phyloP scores from a whole-genome alignment of 1,140 invertebrate genomes.

The Gonatopus flavifemur region DNA sequence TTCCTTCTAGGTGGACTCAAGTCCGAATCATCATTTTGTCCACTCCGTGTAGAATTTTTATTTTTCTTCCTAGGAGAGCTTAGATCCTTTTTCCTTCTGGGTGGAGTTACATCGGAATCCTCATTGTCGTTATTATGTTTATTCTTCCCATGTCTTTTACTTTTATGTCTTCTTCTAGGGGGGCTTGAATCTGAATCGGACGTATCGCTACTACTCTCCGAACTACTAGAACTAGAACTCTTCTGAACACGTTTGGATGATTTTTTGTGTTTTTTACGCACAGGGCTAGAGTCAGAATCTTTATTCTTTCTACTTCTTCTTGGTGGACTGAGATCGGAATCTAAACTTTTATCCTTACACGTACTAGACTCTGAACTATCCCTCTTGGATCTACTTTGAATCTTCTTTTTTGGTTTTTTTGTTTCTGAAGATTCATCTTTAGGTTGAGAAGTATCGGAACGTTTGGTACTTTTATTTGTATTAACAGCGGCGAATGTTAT shows the following conservation, averaged over 20 bases:
- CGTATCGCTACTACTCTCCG: no score
- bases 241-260: no score
- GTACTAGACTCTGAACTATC: background rate
- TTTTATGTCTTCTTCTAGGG: conserved; percentile 32
- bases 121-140: no score
- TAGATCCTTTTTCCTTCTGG: conserved; percentile 22
- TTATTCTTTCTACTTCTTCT: conserved; percentile 21
- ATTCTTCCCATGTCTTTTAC: conserved; percentile 13
- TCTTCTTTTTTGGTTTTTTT: background rate
- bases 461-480: conserved; percentile 12
- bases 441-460: no score
- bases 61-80: conserved; percentile 15
- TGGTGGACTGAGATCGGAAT: conserved; percentile 29
- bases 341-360: conserved; percentile 4
- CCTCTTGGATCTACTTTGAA: background rate
- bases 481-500: conserved; percentile 32
- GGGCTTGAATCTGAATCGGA: conserved; percentile 27
- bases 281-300: conserved; percentile 44
- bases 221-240: no score
- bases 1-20: conserved; percentile 47
- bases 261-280: conserved; percentile 35
- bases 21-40: conserved; percentile 32
- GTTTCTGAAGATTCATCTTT: background rate
- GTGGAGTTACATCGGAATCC: conserved; percentile 30
- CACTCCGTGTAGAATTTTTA: conserved; percentile 7